Conservation (phyloP, 2,113 vertebrate species). For the Callipepla californica region DNA sequence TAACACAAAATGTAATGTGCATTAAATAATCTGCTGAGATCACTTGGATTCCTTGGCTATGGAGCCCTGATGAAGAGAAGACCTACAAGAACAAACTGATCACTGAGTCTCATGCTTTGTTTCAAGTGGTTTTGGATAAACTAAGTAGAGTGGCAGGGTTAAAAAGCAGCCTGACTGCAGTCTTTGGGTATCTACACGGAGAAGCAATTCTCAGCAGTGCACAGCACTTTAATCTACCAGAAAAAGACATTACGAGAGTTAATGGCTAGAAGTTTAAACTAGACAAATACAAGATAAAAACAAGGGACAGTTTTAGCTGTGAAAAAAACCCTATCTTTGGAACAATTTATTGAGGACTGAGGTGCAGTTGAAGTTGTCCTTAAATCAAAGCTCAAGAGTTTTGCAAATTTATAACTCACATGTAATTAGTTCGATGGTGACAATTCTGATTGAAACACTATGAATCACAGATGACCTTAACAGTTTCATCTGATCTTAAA, state of each 20-base stretch:
- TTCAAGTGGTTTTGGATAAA: background rate
- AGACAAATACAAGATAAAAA: slow-evolving; percentile 18
- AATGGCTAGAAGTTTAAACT: background rate
- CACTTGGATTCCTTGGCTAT: background rate
- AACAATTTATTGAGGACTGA: background rate
- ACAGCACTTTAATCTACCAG: slow-evolving; percentile 1
- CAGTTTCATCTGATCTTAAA: background rate
- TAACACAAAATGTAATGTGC: background rate
- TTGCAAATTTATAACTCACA: background rate
- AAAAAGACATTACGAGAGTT: slow-evolving; percentile 13
- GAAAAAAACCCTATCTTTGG: background rate
- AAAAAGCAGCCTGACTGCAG: slow-evolving; percentile 11
- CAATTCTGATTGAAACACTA: background rate
- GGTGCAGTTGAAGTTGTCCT: background rate
- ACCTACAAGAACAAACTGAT: background rate
- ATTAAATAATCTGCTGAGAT: background rate
- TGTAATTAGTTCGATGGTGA: slow-evolving; percentile 2
- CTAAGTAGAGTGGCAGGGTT: background rate
- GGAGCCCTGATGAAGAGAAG: background rate
- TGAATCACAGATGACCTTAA: background rate
- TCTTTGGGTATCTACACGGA: background rate
- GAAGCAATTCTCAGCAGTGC: background rate
- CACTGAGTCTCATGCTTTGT: background rate
- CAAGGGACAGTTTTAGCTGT: background rate
- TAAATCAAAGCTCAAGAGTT: slow-evolving; percentile 1